phyloP scores from a whole-genome alignment of 1,140 invertebrate genomes.

The Diabrotica undecimpunctata region DNA sequence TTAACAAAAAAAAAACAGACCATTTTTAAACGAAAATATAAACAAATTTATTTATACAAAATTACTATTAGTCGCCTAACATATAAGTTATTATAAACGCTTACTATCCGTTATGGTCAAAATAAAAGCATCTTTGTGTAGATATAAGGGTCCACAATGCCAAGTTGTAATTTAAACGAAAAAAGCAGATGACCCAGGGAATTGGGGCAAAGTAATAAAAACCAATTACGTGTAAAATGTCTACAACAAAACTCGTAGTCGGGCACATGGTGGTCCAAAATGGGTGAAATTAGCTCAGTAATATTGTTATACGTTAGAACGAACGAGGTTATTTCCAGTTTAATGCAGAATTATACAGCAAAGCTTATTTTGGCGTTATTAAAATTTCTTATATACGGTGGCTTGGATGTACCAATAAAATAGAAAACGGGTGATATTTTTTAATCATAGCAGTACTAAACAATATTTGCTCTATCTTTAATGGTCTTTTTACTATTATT shows the following conservation, averaged over 20 bases:
- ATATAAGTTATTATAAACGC: too few relatives aligned
- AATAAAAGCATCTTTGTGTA: background rate
- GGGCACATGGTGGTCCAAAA: constrained; percentile 8
- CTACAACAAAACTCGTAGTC: constrained; percentile 6
- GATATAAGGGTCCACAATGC: background rate
- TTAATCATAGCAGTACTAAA: too few relatives aligned
- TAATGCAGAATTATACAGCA: background rate
- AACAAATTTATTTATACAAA: too few relatives aligned
- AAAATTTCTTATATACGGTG: background rate
- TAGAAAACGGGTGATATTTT: too few relatives aligned
- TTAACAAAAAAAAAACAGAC: too few relatives aligned
- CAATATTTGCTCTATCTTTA: too few relatives aligned
- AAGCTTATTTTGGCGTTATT: background rate
- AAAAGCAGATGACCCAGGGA: background rate
- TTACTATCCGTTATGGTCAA: background rate
- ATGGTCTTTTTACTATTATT: too few relatives aligned
- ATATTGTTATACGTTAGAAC: constrained; percentile 8
- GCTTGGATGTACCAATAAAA: too few relatives aligned
- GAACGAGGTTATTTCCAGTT: constrained; percentile 6
- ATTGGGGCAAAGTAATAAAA: constrained; percentile 8
- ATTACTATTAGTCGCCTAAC: too few relatives aligned
- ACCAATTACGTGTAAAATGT: constrained; percentile 14
- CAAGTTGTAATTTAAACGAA: background rate
- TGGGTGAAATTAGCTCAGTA: constrained; percentile 8
- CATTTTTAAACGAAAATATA: too few relatives aligned